These are phyloP conservation scores for Macrobrachium nipponense DNA, from an alignment of 1,140 invertebrate species.

Conservation along the genomic window DNA sequence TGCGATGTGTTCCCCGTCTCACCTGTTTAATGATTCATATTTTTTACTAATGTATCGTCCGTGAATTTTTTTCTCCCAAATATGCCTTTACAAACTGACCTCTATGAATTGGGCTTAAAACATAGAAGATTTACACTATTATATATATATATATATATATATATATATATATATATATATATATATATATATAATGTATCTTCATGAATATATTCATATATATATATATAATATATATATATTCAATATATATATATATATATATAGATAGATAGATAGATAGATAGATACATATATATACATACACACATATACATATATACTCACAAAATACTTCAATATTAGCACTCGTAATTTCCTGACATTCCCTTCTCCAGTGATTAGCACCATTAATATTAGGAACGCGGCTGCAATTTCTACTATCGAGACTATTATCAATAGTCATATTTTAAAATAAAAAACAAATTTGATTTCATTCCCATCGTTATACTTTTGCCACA, in stretches of 20 bases:
- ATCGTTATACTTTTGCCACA: no score
- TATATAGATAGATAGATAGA: slow-evolving; percentile 7
- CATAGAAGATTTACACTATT: not conserved
- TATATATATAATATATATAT: slow-evolving; percentile 15
- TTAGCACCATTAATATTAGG: no score
- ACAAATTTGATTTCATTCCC: no score
- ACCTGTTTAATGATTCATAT: no score
- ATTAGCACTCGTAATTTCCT: not conserved
- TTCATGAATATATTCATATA: no score
- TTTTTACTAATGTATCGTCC: no score
- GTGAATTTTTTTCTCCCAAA: no score
- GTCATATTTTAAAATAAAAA: no score
- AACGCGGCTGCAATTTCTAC: no score
- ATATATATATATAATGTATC: slow-evolving; percentile 27
- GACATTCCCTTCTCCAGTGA: not conserved
- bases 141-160: slow-evolving; percentile 13
- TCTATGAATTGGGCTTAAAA: not conserved
- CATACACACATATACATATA: slow-evolving; percentile 9
- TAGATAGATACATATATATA: slow-evolving; percentile 32
- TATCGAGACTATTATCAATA: no score
- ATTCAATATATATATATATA: not conserved
- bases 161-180: slow-evolving; percentile 16
- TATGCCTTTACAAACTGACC: no score
- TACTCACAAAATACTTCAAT: not conserved
- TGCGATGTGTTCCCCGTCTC: no score